These are phyloP conservation scores for Octodon degus DNA, from an alignment of 2,113 vertebrate genomes.

Conservation along the genomic window DNA sequence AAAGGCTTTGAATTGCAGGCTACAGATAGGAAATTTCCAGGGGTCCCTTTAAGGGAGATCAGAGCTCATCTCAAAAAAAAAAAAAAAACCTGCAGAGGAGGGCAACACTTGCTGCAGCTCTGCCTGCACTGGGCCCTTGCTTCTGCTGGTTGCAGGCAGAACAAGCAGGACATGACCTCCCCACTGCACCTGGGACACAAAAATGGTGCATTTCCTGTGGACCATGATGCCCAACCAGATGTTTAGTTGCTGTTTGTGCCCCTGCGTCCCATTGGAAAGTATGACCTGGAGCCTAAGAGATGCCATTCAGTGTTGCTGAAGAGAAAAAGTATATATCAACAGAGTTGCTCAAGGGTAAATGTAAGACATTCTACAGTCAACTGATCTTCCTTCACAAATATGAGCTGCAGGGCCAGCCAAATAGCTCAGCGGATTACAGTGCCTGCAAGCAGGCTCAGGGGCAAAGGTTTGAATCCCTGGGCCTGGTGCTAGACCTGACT, in stretches of 20 bases:
- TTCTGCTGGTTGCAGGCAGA: background rate
- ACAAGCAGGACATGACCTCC: background rate
- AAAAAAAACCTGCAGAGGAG: background rate
- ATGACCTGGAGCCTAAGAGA: background rate
- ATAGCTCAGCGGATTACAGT: too few species aligned
- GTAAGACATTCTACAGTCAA: background rate
- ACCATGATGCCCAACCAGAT: background rate
- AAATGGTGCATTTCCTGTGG: background rate
- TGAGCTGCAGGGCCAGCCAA: too few species aligned
- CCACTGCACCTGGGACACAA: background rate
- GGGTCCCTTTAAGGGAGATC: background rate
- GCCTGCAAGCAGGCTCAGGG: too few species aligned
- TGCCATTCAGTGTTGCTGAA: too few species aligned
- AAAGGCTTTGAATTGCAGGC: background rate
- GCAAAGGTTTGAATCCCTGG: too few species aligned
- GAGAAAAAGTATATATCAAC: background rate
- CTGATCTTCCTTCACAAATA: background rate
- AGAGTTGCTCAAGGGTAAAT: background rate
- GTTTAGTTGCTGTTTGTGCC: too few species aligned
- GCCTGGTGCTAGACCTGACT: too few species aligned
- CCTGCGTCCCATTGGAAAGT: background rate
- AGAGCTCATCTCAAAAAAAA: background rate
- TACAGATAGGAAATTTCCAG: background rate
- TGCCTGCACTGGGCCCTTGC: background rate
- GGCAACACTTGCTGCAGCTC: too few species aligned